Conservation (phyloP, 2,797 vertebrate genomes). For the Spinus olivaceus region DNA sequence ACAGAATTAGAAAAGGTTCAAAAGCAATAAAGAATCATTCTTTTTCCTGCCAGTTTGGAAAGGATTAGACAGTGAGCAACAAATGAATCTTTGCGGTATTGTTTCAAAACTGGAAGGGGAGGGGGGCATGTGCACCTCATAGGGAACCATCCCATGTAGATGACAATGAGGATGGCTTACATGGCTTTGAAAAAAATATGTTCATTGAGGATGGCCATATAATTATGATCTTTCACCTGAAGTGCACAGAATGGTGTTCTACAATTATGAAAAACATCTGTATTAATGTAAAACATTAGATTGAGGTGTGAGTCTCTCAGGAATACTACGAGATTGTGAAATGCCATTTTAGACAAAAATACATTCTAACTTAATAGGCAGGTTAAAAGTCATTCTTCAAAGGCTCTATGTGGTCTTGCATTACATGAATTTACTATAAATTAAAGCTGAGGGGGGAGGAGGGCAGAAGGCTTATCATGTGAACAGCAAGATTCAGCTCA, state of each 20-base stretch:
- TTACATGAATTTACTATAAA: not conserved
- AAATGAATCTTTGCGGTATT: not conserved
- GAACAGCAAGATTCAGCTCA: not conserved
- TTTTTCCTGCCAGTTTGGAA: not conserved
- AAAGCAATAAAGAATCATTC: not conserved
- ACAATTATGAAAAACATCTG: not conserved
- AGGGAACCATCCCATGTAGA: not conserved
- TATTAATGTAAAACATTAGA: not conserved
- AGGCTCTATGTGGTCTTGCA: not conserved
- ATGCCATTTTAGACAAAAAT: slow-evolving; percentile 1
- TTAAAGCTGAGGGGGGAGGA: not conserved
- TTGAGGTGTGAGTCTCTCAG: not conserved
- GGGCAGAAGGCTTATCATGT: not conserved
- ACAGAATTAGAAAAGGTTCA: slow-evolving; percentile 12
- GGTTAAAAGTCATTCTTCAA: slow-evolving; percentile 8
- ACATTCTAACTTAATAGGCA: not conserved
- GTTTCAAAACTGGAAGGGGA: not conserved
- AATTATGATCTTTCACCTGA: not conserved
- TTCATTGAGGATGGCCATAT: not conserved
- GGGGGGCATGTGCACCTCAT: not conserved
- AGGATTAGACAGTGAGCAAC: slow-evolving; percentile 2
- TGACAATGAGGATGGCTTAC: not conserved
- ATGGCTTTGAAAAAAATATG: not conserved
- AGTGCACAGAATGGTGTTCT: not conserved
- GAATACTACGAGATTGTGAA: not conserved